Conservation (phyloP, 1,140 invertebrate genomes). For the Drosophila persimilis region DNA sequence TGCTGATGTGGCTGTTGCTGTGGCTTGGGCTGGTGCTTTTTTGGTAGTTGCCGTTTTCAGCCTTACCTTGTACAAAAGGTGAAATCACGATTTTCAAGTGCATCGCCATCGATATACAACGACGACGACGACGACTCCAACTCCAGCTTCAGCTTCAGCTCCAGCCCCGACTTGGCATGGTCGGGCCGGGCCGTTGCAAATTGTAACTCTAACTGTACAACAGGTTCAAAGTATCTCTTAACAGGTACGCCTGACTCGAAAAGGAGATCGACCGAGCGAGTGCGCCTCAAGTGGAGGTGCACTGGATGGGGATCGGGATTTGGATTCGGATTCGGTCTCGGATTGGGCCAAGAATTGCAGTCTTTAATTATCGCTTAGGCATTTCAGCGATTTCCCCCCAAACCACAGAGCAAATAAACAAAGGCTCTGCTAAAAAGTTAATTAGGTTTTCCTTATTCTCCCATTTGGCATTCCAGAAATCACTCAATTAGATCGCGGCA, state of each 20-base stretch:
- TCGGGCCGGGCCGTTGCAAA: conserved; percentile 63
- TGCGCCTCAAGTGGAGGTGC: conserved; percentile 5
- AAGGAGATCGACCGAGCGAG: conserved; percentile 37
- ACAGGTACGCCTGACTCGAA: conserved; percentile 72
- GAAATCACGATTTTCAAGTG: conserved; percentile 82
- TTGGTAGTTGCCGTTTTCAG: conserved; percentile 33
- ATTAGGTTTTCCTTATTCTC: conserved; percentile 64
- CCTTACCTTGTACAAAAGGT: conserved; percentile 71
- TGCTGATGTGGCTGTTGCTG: conserved; percentile 22
- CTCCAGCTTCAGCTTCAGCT: conserved; percentile 6
- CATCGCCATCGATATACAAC: conserved; percentile 79
- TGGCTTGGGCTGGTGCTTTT: conserved; percentile 23
- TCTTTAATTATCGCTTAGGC: conserved; percentile 74
- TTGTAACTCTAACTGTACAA: conserved; percentile 82
- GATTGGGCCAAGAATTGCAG: conserved; percentile 11
- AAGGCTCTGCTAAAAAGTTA: conserved; percentile 60
- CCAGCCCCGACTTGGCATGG: too few species aligned
- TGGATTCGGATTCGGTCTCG: conserved; percentile 10
- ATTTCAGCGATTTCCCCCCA: conserved; percentile 65
- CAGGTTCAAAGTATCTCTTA: conserved; percentile 81
- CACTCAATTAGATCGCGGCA: conserved; percentile 74
- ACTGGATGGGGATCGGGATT: conserved; percentile 5
- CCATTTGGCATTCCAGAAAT: conserved; percentile 56
- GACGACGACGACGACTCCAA: conserved; percentile 25
- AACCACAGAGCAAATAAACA: conserved; percentile 66